Percentiles rank a stretch among this genome's conserved stretches.
These are phyloP conservation scores for Acromyrmex echinatior DNA, from an alignment of 1,140 invertebrate species.

Conservation along the genomic window DNA sequence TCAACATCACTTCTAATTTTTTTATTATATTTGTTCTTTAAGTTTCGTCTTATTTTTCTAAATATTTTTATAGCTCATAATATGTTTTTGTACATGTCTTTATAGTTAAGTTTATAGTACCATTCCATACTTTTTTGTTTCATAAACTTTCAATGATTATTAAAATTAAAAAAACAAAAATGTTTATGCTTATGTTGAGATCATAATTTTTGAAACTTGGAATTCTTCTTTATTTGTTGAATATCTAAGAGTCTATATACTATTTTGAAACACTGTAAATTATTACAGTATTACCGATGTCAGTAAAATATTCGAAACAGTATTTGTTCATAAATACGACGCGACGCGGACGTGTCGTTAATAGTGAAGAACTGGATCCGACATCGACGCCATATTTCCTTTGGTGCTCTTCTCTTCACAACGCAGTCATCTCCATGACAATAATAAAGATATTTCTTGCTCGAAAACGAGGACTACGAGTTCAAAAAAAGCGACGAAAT, in stretches of 20 bases:
- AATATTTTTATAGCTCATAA: neutral
- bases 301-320: neutral
- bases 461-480: conserved; percentile 70
- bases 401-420: conserved; percentile 33
- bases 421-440: conserved; percentile 84
- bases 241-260: neutral
- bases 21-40: neutral
- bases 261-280: neutral
- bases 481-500: conserved; percentile 76
- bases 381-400: conserved; percentile 39
- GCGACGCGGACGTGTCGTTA: neutral
- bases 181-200: neutral
- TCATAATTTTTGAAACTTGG: neutral
- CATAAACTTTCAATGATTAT: neutral
- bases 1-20: neutral
- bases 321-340: conserved; percentile 10
- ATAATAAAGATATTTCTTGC: conserved; percentile 85
- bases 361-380: neutral
- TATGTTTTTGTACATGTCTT: neutral
- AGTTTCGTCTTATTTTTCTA: neutral
- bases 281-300: neutral
- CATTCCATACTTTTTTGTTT: neutral
- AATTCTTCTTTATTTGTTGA: neutral
- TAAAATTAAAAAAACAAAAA: too few species aligned
- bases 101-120: neutral